These are phyloP conservation scores for Condylostylus longicornis DNA, from an alignment of 1,140 invertebrate genomes.

Conservation along the genomic window DNA sequence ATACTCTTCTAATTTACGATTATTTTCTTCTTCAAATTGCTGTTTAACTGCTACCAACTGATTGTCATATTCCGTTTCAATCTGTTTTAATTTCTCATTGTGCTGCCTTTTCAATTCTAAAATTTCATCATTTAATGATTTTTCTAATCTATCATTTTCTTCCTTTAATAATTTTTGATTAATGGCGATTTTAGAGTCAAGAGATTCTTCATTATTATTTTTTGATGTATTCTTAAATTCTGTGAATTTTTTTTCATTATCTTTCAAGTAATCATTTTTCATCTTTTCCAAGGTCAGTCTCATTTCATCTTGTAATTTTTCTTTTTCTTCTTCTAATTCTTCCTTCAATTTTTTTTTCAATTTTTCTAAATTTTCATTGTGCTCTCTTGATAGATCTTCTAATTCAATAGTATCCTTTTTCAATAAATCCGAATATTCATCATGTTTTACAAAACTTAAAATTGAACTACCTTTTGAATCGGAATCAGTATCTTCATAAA, in stretches of 20 bases:
- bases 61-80: conserved; percentile 35
- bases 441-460: conserved; percentile 24
- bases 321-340: conserved; percentile 4
- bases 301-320: conserved; percentile 14
- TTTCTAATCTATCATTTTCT: conserved; percentile 12
- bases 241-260: too few relatives aligned
- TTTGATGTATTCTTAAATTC: too few relatives aligned
- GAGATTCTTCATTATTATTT: too few relatives aligned
- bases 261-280: conserved; percentile 17
- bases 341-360: conserved; percentile 15
- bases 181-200: too few relatives aligned
- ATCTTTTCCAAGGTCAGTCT: conserved; percentile 17
- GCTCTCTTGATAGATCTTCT: conserved; percentile 18
- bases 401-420: conserved; percentile 20
- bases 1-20: conserved; percentile 22
- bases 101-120: conserved; percentile 28
- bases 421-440: neutral
- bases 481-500: conserved; percentile 31
- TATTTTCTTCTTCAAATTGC: conserved; percentile 36
- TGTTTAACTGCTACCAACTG: conserved; percentile 37
- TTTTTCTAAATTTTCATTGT: conserved; percentile 30
- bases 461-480: conserved; percentile 39
- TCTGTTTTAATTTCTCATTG: conserved; percentile 31
- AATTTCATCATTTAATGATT: conserved; percentile 24
- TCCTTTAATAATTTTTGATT: conserved; percentile 16